phyloP scores from a whole-genome alignment of 2,888 invertebrate genomes.

The Dione juno region DNA sequence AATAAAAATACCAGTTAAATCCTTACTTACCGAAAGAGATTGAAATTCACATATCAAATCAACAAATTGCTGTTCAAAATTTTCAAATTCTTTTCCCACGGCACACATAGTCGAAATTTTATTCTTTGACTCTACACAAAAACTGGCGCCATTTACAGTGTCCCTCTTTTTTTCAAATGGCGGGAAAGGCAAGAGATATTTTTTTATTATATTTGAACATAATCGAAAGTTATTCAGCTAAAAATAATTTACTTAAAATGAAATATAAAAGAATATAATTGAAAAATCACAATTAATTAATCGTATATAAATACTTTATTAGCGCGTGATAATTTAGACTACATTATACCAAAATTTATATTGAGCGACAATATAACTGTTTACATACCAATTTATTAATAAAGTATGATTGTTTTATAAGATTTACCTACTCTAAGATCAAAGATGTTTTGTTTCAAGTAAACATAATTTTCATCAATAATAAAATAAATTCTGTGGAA shows the following conservation, averaged over 20 bases:
- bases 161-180: neutral
- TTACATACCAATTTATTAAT: neutral
- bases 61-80: constrained; percentile 68
- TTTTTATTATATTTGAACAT: constrained; percentile 1
- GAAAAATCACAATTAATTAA: too few species aligned
- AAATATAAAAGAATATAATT: too few species aligned
- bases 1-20: neutral
- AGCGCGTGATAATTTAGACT: too few species aligned
- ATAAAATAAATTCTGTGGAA: constrained; percentile 60
- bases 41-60: constrained; percentile 70
- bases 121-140: neutral
- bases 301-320: too few species aligned
- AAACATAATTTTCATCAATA: constrained; percentile 46
- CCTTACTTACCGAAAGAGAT: constrained; percentile 59
- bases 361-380: neutral
- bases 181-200: constrained; percentile 7
- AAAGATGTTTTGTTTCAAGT: constrained; percentile 21
- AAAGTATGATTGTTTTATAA: constrained; percentile 10
- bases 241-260: neutral
- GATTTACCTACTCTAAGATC: constrained; percentile 13
- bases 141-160: neutral
- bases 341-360: neutral
- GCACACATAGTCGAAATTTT: constrained; percentile 46
- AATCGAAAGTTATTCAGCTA: neutral
- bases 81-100: constrained; percentile 62